Conservation (phyloP, 2,797 vertebrate species). For the Takifugu ocellatus region DNA sequence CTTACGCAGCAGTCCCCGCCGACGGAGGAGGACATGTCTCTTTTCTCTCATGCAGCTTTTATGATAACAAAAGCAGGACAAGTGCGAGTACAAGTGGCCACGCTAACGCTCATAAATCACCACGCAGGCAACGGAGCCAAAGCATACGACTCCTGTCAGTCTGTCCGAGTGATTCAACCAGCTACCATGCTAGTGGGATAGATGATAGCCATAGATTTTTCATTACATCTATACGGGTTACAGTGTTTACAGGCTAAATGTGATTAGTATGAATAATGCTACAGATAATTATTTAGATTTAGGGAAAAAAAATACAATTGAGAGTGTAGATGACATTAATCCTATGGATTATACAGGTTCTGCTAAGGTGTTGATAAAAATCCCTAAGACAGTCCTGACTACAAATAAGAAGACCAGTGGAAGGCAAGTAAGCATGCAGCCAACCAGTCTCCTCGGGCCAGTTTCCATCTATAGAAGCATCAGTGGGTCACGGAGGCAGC, state of each 20-base stretch:
- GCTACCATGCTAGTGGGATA: background rate
- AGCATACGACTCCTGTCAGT: background rate
- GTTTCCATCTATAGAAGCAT: slow-evolving; percentile 46
- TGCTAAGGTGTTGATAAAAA: too few relatives aligned
- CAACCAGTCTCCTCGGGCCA: slow-evolving; percentile 33
- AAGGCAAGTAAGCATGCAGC: slow-evolving; percentile 1
- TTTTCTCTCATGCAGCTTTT: background rate
- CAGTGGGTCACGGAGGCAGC: slow-evolving; percentile 48
- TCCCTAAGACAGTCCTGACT: background rate
- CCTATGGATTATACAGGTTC: too few relatives aligned
- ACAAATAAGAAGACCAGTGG: slow-evolving; percentile 10
- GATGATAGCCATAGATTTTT: background rate
- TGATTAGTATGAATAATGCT: background rate
- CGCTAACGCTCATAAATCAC: background rate
- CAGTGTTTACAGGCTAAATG: background rate
- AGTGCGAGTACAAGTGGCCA: background rate
- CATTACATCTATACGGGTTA: too few relatives aligned
- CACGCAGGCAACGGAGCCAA: background rate
- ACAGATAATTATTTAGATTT: background rate
- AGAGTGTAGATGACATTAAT: background rate
- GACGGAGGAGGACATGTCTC: background rate
- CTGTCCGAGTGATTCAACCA: background rate
- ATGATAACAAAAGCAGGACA: background rate
- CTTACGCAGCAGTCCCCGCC: background rate
- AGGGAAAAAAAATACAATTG: too few relatives aligned